Evolutionary conservation across 2,797 vertebrate species (phyloP).

Genomic region (Rousettus madagascariensis): DNA sequence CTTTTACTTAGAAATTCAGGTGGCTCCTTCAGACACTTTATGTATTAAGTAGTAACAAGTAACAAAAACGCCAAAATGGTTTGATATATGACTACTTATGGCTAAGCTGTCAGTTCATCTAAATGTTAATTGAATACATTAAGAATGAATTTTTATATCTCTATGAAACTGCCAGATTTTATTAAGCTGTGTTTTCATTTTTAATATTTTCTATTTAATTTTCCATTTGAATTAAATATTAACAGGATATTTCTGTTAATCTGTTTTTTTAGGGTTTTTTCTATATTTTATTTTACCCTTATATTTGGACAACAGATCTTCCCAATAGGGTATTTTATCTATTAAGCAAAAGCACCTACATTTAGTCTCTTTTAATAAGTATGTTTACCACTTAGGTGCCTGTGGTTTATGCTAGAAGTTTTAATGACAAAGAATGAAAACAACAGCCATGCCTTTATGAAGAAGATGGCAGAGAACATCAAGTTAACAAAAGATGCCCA

Average conservation of each 20-base stretch:
- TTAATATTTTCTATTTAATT: slow-evolving; percentile 42
- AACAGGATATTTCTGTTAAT: neutral
- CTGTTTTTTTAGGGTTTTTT: neutral
- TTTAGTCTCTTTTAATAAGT: slow-evolving; percentile 30
- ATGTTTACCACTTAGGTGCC: slow-evolving; percentile 88
- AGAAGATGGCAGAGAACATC: slow-evolving; percentile 99
- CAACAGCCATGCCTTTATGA: slow-evolving; percentile 98
- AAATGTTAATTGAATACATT: neutral
- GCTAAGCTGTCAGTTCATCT: neutral
- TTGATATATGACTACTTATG: neutral
- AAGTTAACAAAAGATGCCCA: slow-evolving; percentile 98
- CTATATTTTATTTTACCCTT: slow-evolving; percentile 4
- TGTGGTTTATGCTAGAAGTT: slow-evolving; percentile 99
- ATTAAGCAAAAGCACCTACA: slow-evolving; percentile 3
- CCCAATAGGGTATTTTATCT: neutral
- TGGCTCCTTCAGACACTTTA: neutral
- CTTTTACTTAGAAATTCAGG: slow-evolving; percentile 5
- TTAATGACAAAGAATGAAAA: slow-evolving; percentile 99
- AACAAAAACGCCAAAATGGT: neutral
- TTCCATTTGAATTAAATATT: neutral
- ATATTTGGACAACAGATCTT: neutral
- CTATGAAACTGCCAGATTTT: neutral
- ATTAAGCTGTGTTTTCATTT: neutral
- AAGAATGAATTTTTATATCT: neutral
- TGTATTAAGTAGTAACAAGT: neutral